Evolutionary conservation across 37 sponge, comb jelly and placozoan species (phyloP).

Genomic region (Aplysina aerophoba): DNA sequence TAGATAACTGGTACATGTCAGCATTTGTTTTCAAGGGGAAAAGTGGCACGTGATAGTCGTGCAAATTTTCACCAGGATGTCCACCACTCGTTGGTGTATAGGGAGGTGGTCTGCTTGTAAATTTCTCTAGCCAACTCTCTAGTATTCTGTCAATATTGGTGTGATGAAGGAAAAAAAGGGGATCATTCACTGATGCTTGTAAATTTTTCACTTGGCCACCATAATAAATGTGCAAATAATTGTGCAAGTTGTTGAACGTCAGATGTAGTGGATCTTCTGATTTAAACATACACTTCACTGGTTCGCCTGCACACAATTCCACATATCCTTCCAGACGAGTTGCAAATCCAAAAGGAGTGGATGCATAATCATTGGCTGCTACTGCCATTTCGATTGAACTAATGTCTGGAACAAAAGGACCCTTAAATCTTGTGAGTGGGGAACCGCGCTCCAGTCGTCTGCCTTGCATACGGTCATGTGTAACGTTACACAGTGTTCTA

Average conservation of each 20-base stretch:
- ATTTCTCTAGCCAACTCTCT: background rate
- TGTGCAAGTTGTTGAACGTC: background rate
- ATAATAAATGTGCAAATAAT: background rate
- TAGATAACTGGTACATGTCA: background rate
- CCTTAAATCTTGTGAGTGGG: too few species aligned
- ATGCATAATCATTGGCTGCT: too few species aligned
- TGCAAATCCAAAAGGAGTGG: background rate
- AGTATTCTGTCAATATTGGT: slow-evolving; percentile 26
- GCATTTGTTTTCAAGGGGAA: background rate
- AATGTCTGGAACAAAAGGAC: too few species aligned
- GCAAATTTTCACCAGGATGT: slow-evolving; percentile 7
- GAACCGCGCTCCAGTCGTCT: too few species aligned
- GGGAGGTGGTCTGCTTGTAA: background rate
- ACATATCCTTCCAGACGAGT: slow-evolving; percentile 2
- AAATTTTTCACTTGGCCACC: slow-evolving; percentile 3
- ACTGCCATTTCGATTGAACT: too few species aligned
- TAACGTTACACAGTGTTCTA: background rate
- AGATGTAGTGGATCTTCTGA: background rate
- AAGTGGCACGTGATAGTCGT: background rate
- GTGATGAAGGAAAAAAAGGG: slow-evolving; percentile 14
- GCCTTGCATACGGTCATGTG: too few species aligned
- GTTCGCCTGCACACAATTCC: too few species aligned
- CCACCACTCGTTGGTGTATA: slow-evolving; percentile 4
- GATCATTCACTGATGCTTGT: slow-evolving; percentile 14
- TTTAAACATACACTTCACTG: too few species aligned